Evolutionary conservation across 2,888 invertebrate genomes (phyloP), one percentile per base, ranked within the genome.

Genomic region (Malachius bipustulatus): DNA sequence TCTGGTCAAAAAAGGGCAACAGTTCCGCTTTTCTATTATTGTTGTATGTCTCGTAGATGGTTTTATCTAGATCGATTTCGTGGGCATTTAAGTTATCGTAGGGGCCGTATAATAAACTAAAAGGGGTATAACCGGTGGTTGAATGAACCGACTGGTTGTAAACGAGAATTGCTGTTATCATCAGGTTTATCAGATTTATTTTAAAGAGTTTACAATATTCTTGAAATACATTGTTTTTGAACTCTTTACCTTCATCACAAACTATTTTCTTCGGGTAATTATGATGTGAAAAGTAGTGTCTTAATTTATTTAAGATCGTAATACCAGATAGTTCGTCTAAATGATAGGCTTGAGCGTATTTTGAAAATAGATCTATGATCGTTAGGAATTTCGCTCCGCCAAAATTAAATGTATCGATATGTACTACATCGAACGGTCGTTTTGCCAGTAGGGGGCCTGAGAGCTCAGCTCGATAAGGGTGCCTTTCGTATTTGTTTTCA

Each of bases 21-120:
- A 46, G 14, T 42, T 47, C 45, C 6, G 31, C 30, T 41, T 44
- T 45, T 14, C 45, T 30, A 37, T 42, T 47, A 32, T 44, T 30
- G 26, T 47, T 46, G 28, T 47, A 44, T 3, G 15, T 14, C 34
- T 47, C 42, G 24, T 44, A 45, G 10, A 47, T 37, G 8, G 38
- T 41, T 34, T 36, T 31, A 13, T 42, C 34, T 35, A 47, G 31
- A 26, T 47, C 38, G 10, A 47, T 35, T 39, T 45, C 44, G 32
- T 46, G 44, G 8, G 43, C 38, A 14, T 46, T 44, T 26, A 47
- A 30, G 31, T 47, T 39, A 11, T 46, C 42, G 29, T 43, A 45
- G 0, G 46, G 46, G n/a, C 45, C 43, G 28, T 46, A 46, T 13
- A 45, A 19, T 16, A 36, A 19, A n/a, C 32, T 15, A 31, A 42